Evolutionary conservation across 2,888 invertebrate genomes (phyloP).

Genomic region (Cotesia congregata): DNA sequence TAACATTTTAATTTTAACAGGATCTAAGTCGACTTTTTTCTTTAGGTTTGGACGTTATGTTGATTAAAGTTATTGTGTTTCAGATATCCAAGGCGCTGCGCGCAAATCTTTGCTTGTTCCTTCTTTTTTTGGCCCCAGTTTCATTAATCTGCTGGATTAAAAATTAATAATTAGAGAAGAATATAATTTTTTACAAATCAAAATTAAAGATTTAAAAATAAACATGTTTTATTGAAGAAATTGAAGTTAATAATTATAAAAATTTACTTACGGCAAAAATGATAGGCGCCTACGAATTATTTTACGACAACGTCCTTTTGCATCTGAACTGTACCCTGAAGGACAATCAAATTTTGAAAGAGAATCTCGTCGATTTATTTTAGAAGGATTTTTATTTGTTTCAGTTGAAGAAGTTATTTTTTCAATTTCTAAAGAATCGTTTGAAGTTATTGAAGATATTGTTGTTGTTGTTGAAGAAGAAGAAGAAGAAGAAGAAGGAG

Average conservation of each 20-base stretch:
- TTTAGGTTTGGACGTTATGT: background rate
- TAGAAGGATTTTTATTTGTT: background rate
- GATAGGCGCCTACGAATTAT: constrained; percentile 56
- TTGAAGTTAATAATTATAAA: constrained; percentile 1
- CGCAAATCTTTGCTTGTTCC: constrained; percentile 16
- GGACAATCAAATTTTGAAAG: constrained; percentile 46
- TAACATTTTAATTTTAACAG: background rate
- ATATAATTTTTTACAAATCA: background rate
- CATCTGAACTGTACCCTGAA: constrained; percentile 61
- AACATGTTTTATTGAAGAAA: background rate
- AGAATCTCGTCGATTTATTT: background rate
- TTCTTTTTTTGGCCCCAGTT: constrained; percentile 34
- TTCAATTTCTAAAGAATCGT: background rate
- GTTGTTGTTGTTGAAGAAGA: background rate
- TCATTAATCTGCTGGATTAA: constrained; percentile 48
- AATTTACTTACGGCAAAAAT: constrained; percentile 59
- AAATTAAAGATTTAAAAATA: constrained; percentile 9
- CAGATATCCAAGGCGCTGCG: background rate
- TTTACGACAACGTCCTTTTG: constrained; percentile 65
- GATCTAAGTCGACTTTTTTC: background rate
- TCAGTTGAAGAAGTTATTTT: background rate
- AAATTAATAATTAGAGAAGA: constrained; percentile 3
- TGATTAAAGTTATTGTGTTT: background rate
- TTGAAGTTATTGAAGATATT: background rate
- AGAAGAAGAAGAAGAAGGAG: background rate